Base-by-base conservation (phyloP, 2,888 invertebrate genomes). In the Luperina nickerlii region DNA sequence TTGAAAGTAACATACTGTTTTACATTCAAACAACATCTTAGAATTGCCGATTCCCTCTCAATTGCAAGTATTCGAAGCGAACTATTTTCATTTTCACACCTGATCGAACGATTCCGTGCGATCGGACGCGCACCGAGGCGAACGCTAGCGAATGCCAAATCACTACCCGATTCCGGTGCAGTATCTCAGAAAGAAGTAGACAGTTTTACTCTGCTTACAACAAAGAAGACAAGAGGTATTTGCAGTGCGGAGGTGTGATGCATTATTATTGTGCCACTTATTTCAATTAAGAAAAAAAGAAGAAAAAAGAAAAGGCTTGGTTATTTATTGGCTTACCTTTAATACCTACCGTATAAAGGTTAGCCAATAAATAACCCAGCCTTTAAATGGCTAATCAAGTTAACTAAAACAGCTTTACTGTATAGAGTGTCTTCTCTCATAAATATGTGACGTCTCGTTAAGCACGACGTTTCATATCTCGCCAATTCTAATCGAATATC, bases 21-120 rank as follows among this genome's bases (percentile, higher is more conserved):
- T 60, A 68, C 57, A 72, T 62, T 82, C 65, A 81, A 69, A 82
- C 60, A 54, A 82, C 69, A 66, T 63, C 57, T 8, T 54, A 57
- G 15, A 27, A 73, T 24, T 32, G 15, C 27, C 62, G 51, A 71
- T 77, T 66, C 54, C 13, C 62, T 66, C 18, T 15, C 67, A 75
- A 78, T 67, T 60, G 74, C 15, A 72, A 78, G 74, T 66, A 79
- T 60, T 69, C 27, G 63, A 85, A 75, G 75, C 68, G 78, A 76
- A 77, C 69, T 79, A 60, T 74, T 73, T 84, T 83, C 79, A 81
- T 68, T 85, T 76, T 82, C 82, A 66, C 87, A 89, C 89, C 89
- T 89, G 88, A 88, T 69, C 69, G 79, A 71, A 18, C 78, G 70
- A 54, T 76, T 70, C 76, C 71, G 18, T 73, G 48, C 68, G 65